These are phyloP conservation scores for Macrotrachela quadricornifera DNA, from an alignment of 1,140 invertebrate genomes.

Conservation along the genomic window DNA sequence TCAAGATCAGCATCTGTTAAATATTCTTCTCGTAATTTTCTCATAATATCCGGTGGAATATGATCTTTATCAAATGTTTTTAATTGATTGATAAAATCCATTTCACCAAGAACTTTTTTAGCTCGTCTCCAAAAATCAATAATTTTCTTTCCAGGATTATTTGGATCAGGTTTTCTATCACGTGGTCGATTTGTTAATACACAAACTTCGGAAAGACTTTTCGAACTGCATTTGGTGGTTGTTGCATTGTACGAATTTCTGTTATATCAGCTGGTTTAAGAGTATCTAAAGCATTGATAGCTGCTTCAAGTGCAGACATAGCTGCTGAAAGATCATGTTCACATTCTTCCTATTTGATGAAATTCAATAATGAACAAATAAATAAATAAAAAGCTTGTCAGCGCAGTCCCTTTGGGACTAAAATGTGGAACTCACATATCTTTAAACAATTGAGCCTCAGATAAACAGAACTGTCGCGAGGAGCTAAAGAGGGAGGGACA, in stretches of 20 bases:
- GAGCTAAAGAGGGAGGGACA: too few relatives aligned
- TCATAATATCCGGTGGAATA: constrained; percentile 46
- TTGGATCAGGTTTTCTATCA: constrained; percentile 33
- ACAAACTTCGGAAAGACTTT: constrained; percentile 30
- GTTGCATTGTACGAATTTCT: constrained; percentile 32
- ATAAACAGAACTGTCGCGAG: too few relatives aligned
- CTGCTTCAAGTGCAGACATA: constrained; percentile 29
- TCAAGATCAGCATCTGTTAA: constrained; percentile 68
- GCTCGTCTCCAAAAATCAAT: constrained; percentile 77
- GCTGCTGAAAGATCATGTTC: constrained; percentile 30
- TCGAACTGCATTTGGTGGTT: constrained; percentile 28
- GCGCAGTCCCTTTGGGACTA: too few relatives aligned
- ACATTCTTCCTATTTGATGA: constrained; percentile 34
- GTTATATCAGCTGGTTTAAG: constrained; percentile 28
- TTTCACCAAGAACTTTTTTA: constrained; percentile 65
- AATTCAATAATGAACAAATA: too few relatives aligned
- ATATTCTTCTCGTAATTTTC: constrained; percentile 75
- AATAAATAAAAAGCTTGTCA: too few relatives aligned
- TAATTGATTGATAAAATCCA: constrained; percentile 57
- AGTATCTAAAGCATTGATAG: constrained; percentile 27
- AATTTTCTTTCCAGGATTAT: constrained; percentile 44
- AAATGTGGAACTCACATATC: too few relatives aligned
- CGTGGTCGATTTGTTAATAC: constrained; percentile 30
- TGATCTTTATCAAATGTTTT: constrained; percentile 62
- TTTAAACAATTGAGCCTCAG: too few relatives aligned